Percentiles rank a stretch among this genome's conserved stretches.
Conservation (phyloP, 2,113 vertebrate species). For the Vicugna pacos region DNA sequence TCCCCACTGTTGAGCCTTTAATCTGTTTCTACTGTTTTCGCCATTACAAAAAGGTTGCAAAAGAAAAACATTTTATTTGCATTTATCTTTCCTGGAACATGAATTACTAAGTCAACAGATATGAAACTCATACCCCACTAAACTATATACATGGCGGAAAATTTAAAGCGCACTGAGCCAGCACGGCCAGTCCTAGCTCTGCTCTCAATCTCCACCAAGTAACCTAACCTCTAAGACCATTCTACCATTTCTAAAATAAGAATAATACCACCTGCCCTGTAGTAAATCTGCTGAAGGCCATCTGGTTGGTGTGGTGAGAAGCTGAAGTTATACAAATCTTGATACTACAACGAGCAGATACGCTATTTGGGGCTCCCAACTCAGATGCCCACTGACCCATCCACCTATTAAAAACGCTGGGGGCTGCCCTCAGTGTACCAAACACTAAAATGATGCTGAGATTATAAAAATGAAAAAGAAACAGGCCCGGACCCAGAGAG, state of each 20-base stretch:
- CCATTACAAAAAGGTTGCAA: conserved; percentile 3
- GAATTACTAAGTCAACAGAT: background rate
- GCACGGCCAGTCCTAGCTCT: background rate
- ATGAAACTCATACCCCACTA: background rate
- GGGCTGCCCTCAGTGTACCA: background rate
- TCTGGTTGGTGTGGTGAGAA: background rate
- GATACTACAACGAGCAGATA: background rate
- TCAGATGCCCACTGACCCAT: conserved; percentile 55
- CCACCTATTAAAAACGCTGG: conserved; percentile 52
- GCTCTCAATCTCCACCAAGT: background rate
- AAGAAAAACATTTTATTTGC: background rate
- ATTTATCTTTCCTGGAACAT: background rate
- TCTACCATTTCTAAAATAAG: conserved; percentile 71
- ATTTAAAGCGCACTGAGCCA: background rate
- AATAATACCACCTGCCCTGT: conserved; percentile 10
- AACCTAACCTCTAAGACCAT: conserved; percentile 44
- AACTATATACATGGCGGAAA: background rate
- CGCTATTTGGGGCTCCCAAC: conserved; percentile 40
- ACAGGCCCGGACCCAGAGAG: background rate
- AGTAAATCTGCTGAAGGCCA: conserved; percentile 67
- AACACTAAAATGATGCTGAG: background rate
- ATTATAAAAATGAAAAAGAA: background rate
- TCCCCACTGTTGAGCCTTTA: background rate
- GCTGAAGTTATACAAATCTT: conserved; percentile 12
- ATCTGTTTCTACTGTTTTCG: background rate